Evolutionary conservation across 2,888 invertebrate genomes (phyloP), one percentile per base, ranked within the genome.

Genomic region (Polymixis flavicincta): DNA sequence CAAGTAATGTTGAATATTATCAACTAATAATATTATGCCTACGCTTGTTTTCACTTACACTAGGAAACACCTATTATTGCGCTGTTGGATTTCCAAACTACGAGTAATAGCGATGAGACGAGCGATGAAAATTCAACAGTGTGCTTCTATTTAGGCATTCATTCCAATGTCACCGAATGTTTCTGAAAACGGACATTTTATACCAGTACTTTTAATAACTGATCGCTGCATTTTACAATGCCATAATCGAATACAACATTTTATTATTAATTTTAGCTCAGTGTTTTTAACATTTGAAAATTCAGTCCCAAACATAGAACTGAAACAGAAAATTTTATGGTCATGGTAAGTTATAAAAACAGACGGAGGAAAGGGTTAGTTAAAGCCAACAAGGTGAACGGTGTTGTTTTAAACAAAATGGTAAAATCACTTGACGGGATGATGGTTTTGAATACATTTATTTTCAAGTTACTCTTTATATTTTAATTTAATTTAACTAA

Each of bases 351-450:
- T 22, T 57, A n/a, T 37, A 19, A 71, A 64, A 77, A 14, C 37
- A 74, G 22, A 28, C n/a, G 3, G 6, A 1, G 19, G 14, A 67
- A 67, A 54, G 19, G 19, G 48, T 73, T 55, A 60, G 0, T 19
- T 45, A 45, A 52, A 17, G 32, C n/a, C n/a, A 63, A 67, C 75
- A 74, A 71, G 50, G 28, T 70, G 22, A 32, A 65, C 9, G 13
- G 11, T 79, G 61, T 1, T 57, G 19, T 76, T 70, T 55, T 37
- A 66, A 37, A 57, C n/a, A 63, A 17, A 48, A 67, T 42, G 9
- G n/a, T 67, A 55, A 61, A 67, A 25, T 50, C 28, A 37, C 17
- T n/a, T 17, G 37, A 17, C 11, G 32, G 28, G 37, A 71, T 5
- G 9, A 60, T 70, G 22, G 13, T 22, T 42, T 65, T 28, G 11